Evolutionary conservation across 1,140 invertebrate species (phyloP).

Genomic region (Brachionus asplanchnoidis): DNA sequence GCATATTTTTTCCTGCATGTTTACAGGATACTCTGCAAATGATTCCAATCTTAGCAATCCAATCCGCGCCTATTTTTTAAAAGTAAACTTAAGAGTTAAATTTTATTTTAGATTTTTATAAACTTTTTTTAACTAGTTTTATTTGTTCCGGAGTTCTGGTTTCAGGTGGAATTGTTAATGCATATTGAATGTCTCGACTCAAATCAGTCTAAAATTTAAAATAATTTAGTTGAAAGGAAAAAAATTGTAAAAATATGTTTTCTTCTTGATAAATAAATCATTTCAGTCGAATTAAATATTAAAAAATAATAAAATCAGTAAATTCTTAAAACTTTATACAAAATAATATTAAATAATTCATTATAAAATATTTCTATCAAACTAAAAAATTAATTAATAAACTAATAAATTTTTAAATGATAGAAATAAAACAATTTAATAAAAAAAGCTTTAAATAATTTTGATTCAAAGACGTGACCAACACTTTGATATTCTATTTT

Average conservation of each 20-base stretch:
- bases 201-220: constrained; percentile 48
- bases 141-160: constrained; percentile 50
- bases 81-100: background rate
- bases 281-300: too few species aligned
- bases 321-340: too few species aligned
- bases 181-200: constrained; percentile 50
- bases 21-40: constrained; percentile 49
- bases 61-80: constrained; percentile 46
- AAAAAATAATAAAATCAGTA: too few species aligned
- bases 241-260: background rate
- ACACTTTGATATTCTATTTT: too few species aligned
- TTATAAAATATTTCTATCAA: too few species aligned
- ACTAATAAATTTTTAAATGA: too few species aligned
- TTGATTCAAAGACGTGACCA: too few species aligned
- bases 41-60: constrained; percentile 48
- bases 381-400: too few species aligned
- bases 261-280: too few species aligned
- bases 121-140: constrained; percentile 47
- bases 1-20: constrained; percentile 49
- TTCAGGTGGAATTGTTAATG: constrained; percentile 48
- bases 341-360: too few species aligned
- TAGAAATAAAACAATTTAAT: too few species aligned
- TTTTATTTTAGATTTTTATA: background rate
- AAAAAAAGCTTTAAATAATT: too few species aligned
- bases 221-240: background rate